Evolutionary conservation across 2,888 invertebrate genomes (phyloP).

Genomic region (Tiliacea aurago): DNA sequence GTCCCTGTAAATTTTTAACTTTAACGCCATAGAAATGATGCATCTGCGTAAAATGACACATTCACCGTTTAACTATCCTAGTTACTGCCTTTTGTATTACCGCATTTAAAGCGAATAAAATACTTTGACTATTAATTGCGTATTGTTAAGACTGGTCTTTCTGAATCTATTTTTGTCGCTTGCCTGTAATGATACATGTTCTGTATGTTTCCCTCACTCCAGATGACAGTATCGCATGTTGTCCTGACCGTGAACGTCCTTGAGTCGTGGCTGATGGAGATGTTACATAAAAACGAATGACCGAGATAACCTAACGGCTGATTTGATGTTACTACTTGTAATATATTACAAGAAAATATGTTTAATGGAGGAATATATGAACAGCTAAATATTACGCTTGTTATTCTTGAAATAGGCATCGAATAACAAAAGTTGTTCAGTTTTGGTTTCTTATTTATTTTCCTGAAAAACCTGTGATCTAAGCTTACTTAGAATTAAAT

Average conservation of each 20-base stretch:
- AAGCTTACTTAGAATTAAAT: no score
- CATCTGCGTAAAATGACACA: not conserved
- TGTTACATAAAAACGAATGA: constrained; percentile 45
- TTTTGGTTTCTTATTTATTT: not conserved
- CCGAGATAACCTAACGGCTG: constrained; percentile 20
- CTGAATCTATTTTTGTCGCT: not conserved
- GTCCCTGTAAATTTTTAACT: not conserved
- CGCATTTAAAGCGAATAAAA: not conserved
- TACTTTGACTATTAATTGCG: not conserved
- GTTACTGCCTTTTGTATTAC: not conserved
- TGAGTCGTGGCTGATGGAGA: constrained; percentile 34
- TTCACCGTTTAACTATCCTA: not conserved
- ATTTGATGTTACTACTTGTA: constrained; percentile 18
- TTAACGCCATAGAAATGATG: no score
- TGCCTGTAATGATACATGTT: constrained; percentile 4
- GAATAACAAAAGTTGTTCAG: not conserved
- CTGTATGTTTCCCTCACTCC: constrained; percentile 19
- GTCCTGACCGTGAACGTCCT: constrained; percentile 34
- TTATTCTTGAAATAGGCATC: not conserved
- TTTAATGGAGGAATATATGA: not conserved
- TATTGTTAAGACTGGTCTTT: not conserved
- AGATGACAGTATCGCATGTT: constrained; percentile 45
- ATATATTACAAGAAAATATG: constrained; percentile 15
- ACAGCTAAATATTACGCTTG: not conserved
- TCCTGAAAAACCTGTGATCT: not conserved